A percentile compares a stretch with the other conserved stretches of the same genome.
Conservation (phyloP, 2,797 vertebrate genomes). For the Rhinophrynus dorsalis region DNA sequence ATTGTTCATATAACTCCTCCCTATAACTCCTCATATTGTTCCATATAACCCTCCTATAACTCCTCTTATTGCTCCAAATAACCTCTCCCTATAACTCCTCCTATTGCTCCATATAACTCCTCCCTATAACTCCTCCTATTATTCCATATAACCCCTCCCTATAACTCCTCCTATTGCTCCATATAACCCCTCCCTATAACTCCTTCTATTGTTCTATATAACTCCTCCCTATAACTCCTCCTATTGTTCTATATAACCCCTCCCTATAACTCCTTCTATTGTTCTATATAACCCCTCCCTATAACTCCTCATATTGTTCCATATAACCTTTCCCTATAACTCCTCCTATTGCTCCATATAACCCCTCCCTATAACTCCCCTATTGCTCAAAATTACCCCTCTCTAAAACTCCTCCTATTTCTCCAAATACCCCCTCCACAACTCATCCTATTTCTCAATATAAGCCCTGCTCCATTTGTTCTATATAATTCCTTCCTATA, state of each 20-base stretch:
- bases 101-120: background rate
- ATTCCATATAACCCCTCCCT: background rate
- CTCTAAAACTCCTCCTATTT: no score
- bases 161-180: no score
- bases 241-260: background rate
- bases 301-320: background rate
- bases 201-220: background rate
- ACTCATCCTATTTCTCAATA: background rate
- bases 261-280: background rate
- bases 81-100: background rate
- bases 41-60: background rate
- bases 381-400: no score
- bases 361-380: background rate
- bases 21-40: background rate
- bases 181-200: background rate
- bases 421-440: background rate
- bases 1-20: background rate
- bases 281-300: background rate
- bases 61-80: background rate
- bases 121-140: background rate
- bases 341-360: conserved; percentile 3
- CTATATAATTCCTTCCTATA: background rate
- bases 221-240: background rate
- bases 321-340: conserved; percentile 3
- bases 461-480: no score